Conservation (phyloP, 2,888 invertebrate genomes). For the Macrosoma leucophasiata region DNA sequence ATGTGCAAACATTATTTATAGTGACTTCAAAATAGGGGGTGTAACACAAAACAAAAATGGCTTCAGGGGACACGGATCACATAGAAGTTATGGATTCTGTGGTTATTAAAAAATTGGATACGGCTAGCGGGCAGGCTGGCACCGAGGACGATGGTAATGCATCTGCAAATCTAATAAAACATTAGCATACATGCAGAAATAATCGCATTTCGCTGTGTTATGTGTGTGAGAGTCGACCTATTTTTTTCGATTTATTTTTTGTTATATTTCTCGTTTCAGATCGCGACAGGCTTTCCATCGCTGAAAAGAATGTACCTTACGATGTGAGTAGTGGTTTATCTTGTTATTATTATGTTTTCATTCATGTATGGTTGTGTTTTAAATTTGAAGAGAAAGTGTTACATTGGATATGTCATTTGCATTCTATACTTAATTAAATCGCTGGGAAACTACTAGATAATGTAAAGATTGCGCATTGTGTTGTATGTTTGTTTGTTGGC, state of each 20-base stretch:
- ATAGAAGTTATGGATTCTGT: constrained; percentile 85
- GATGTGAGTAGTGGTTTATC: constrained; percentile 72
- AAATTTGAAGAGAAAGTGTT: constrained; percentile 34
- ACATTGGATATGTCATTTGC: constrained; percentile 28
- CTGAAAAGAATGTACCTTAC: constrained; percentile 77
- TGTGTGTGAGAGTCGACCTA: constrained; percentile 25
- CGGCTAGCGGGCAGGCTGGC: constrained; percentile 74
- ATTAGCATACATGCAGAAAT: constrained; percentile 20
- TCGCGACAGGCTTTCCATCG: constrained; percentile 76
- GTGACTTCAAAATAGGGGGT: constrained; percentile 66
- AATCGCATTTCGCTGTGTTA: constrained; percentile 39
- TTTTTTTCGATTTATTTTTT: constrained; percentile 39
- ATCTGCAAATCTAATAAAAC: constrained; percentile 47
- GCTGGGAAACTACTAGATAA: constrained; percentile 17
- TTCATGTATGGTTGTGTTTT: constrained; percentile 32
- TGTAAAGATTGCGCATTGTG: constrained; percentile 5
- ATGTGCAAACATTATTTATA: constrained; percentile 48
- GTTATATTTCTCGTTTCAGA: constrained; percentile 63
- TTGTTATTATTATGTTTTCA: constrained; percentile 34
- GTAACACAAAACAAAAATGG: constrained; percentile 79
- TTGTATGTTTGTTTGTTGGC: constrained; percentile 2
- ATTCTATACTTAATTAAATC: constrained; percentile 30
- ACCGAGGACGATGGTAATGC: constrained; percentile 77
- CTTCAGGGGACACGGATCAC: constrained; percentile 89
- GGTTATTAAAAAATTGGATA: constrained; percentile 77